phyloP scores from a whole-genome alignment of 2,797 vertebrate species.

The Sebastes glaucus region DNA sequence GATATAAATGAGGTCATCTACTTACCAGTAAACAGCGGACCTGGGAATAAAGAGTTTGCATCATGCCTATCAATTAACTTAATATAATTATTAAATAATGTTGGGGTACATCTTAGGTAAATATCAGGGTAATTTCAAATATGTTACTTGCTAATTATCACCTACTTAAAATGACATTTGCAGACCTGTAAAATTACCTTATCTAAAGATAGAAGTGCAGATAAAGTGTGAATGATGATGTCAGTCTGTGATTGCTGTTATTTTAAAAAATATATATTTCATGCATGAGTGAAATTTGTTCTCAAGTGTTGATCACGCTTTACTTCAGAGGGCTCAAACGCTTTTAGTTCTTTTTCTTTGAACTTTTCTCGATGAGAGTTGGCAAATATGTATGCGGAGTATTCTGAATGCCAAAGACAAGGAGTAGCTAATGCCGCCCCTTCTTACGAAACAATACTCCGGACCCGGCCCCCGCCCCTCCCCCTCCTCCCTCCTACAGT shows the following conservation, averaged over 20 bases:
- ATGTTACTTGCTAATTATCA: too few species aligned
- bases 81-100: too few species aligned
- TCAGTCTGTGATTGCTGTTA: neutral
- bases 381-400: conserved; percentile 99
- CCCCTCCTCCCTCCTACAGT: conserved; percentile 63
- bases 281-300: conserved; percentile 18
- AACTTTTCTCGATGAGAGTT: conserved; percentile 89
- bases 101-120: too few species aligned
- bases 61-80: too few species aligned
- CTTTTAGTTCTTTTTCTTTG: conserved; percentile 69
- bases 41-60: too few species aligned
- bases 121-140: too few species aligned
- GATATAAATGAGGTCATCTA: too few species aligned
- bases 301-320: conserved; percentile 62
- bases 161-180: too few species aligned
- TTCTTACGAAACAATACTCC: conserved; percentile 92
- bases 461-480: conserved; percentile 72
- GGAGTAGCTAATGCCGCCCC: conserved; percentile 90
- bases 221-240: conserved; percentile 10
- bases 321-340: conserved; percentile 87
- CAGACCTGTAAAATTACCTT: too few species aligned
- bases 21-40: too few species aligned
- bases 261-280: neutral
- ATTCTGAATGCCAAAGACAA: conserved; percentile 97
- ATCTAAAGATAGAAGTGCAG: neutral